Base-by-base conservation (phyloP, 2,797 vertebrate genomes). In the Syncerus caffer region DNA sequence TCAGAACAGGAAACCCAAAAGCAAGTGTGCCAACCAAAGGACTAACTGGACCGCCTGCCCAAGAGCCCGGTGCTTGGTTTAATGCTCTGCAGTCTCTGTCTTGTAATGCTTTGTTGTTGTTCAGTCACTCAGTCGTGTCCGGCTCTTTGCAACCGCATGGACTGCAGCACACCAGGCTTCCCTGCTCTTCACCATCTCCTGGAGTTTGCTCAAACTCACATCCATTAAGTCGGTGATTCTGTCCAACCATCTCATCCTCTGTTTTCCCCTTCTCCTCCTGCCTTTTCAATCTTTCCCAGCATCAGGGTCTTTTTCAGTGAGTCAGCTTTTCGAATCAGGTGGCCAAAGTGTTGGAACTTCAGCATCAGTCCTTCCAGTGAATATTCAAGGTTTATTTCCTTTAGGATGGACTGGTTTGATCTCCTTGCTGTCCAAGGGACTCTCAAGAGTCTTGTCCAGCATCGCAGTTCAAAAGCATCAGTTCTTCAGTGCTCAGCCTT, bases 41-140 rank as follows among this genome's bases (percentile, higher is more conserved):
- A 14, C 25, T 0, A 0, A 27, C 1, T 4, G 6, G 29, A 9
- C 6, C 57, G 45, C 4, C 27, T 3, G 11, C 27, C 9, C 21
- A 9, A 34, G 27, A 60, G 6, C 4, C n/a, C 29, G 13, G 0
- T 19, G 3, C 45, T 53, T 29, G 15, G 8, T 27, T 89, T 7
- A 25, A 47, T 6, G 8, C 6, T 31, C 64, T 90, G 0, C 12
- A 3, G 19, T 19, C 14, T 0, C 64, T 29, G n/a, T 88, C 58
- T 58, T 42, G 29, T 38, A 38, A 38, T 0, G 19, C 5, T 23
- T 71, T 71, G 17, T 38, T 11, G n/a, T 1, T 21, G 19, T 38
- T 71, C 19, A 38, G 5, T 4, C 2, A 1, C 67, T 23, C 11
- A 71, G 34, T 38, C 3, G 3, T 23, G 19, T 71, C 34, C 0